Evolutionary conservation across 1,140 invertebrate genomes (phyloP), one percentile per base, ranked within the genome.

Genomic region (Drosophila teissieri): DNA sequence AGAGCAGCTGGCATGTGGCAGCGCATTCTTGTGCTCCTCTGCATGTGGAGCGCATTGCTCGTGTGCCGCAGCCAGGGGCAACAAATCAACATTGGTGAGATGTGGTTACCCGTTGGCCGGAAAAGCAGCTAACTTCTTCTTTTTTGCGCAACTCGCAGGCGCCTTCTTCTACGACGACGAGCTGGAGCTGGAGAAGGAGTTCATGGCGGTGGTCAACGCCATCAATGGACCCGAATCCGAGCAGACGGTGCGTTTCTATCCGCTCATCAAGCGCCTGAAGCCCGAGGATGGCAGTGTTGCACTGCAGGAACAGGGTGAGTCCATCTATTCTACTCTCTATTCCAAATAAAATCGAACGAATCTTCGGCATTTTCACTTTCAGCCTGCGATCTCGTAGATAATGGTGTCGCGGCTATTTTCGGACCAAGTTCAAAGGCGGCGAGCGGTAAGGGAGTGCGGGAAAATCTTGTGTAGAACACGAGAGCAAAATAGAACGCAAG

Each of bases 331-430:
- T 3, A 4, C 15, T 10, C 8, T 11, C 42, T 17, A 44, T 17
- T 17, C 42, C 4, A 19, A 45, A 31, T 12, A 19, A 19, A 19
- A 19, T 19, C 19, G 19, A 19, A 19, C 19, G 1, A 37, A n/a
- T 58, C 36, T 17, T 37, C 44, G 39, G 3, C 12, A 31, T 64
- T 31, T 67, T 67, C 53, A 24, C 44, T 61, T 89, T 77, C 45
- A 95, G 94, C 92, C 3, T 95, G 94, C 80, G 92, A 94, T 54
- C 84, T 95, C 24, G 57, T 94, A 39, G 83, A 93, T 44, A 93
- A 94, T 78, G 96, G 96, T 39, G 94, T 97, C n/a, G 95, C 94
- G 2, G 96, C 95, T 55, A 95, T 97, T 80, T 96, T 97, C 88
- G 96, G 96, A 15, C 96, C 96, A 17, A 94, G 95, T 80, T 95